phyloP scores from a whole-genome alignment of 2,797 vertebrate species.

The Poecile montanus region DNA sequence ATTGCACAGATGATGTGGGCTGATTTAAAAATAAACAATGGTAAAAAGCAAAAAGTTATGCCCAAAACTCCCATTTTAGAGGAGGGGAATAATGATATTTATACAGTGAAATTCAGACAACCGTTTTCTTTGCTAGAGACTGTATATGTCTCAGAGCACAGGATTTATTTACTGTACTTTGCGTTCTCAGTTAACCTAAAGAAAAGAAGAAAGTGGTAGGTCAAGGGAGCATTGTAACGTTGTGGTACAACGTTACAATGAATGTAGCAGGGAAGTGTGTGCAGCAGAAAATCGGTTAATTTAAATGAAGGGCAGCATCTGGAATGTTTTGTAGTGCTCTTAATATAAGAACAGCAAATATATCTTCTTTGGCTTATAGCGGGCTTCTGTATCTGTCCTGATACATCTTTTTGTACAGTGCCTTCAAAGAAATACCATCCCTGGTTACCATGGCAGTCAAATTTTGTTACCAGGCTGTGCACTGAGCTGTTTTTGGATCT shows the following conservation, averaged over 20 bases:
- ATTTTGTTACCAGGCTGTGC: background rate
- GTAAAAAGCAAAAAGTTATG: background rate
- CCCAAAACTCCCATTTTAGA: background rate
- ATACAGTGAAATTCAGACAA: background rate
- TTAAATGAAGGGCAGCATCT: background rate
- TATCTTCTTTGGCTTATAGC: background rate
- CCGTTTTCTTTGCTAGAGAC: background rate
- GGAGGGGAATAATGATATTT: background rate
- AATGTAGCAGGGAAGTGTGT: background rate
- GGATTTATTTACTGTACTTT: background rate
- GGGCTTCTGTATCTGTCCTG: background rate
- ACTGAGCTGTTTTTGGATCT: background rate
- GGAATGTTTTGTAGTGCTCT: background rate
- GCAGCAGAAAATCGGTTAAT: background rate
- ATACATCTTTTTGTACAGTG: background rate
- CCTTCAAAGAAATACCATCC: background rate
- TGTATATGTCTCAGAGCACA: background rate
- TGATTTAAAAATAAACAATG: background rate
- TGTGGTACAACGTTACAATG: background rate
- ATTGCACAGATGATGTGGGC: background rate
- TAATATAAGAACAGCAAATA: background rate
- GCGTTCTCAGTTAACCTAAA: background rate
- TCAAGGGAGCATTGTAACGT: background rate
- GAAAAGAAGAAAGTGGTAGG: background rate
- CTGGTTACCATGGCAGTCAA: accelerated